These are phyloP conservation scores for Panzeria rudis DNA, from an alignment of 2,888 invertebrate genomes.

Conservation along the genomic window DNA sequence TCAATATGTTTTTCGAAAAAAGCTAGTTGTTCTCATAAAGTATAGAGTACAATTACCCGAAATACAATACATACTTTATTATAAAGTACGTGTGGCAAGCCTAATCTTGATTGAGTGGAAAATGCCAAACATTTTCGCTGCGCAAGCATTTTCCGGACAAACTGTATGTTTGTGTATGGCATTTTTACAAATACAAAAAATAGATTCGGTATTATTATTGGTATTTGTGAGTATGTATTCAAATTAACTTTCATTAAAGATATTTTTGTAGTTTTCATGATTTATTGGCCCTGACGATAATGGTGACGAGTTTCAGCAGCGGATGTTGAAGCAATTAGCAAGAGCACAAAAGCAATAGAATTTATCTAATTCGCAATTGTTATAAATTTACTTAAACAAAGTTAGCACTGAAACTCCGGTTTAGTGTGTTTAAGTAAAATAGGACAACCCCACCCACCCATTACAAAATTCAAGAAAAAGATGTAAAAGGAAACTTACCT, in stretches of 20 bases:
- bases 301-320: conserved; percentile 40
- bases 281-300: conserved; percentile 40
- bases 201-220: neutral
- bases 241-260: conserved; percentile 61
- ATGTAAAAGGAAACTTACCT: conserved; percentile 57
- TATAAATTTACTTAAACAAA: neutral
- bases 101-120: neutral
- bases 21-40: too few relatives aligned
- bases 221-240: conserved; percentile 18
- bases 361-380: neutral
- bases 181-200: neutral
- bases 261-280: conserved; percentile 37
- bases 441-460: conserved; percentile 66
- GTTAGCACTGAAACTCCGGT: conserved; percentile 55
- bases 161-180: neutral
- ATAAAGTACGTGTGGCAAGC: too few relatives aligned
- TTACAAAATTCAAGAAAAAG: neutral
- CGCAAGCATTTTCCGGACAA: neutral
- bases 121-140: neutral
- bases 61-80: too few relatives aligned
- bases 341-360: conserved; percentile 32
- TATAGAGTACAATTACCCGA: too few relatives aligned
- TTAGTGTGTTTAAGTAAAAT: conserved; percentile 13
- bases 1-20: too few relatives aligned
- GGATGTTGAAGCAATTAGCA: conserved; percentile 51